Evolutionary conservation across 2,888 invertebrate genomes (phyloP).

Genomic region (Philopedon plagiatum): DNA sequence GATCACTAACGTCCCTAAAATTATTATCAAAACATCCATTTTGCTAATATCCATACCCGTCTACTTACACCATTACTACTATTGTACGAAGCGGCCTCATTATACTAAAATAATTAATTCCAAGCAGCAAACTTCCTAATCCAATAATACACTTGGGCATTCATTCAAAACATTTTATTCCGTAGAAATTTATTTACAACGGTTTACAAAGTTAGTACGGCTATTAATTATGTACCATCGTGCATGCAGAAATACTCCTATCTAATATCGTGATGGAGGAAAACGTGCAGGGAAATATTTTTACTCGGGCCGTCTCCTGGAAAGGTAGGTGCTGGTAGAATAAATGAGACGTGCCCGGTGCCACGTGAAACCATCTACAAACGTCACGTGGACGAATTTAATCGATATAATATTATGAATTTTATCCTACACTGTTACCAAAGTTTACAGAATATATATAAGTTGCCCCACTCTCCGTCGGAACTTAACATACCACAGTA

Average conservation of each 20-base stretch:
- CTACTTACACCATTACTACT: too few relatives aligned
- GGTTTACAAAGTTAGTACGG: not conserved
- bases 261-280: not conserved
- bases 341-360: slow-evolving; percentile 23
- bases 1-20: too few relatives aligned
- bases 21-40: too few relatives aligned
- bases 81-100: too few relatives aligned
- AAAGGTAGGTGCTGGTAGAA: too few relatives aligned
- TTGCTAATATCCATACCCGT: too few relatives aligned
- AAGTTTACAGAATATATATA: too few relatives aligned
- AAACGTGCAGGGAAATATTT: not conserved
- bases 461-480: too few relatives aligned
- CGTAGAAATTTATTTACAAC: not conserved
- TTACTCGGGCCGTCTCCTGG: not conserved
- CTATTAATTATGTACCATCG: too few relatives aligned
- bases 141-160: not conserved
- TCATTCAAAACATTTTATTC: not conserved
- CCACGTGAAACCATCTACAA: slow-evolving; percentile 33
- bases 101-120: too few relatives aligned
- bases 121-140: not conserved
- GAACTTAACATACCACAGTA: too few relatives aligned
- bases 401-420: slow-evolving; percentile 14
- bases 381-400: slow-evolving; percentile 19
- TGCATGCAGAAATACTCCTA: not conserved
- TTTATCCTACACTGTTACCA: too few relatives aligned